Conservation (phyloP, 2,888 invertebrate species). For the Arctia plantaginis region DNA sequence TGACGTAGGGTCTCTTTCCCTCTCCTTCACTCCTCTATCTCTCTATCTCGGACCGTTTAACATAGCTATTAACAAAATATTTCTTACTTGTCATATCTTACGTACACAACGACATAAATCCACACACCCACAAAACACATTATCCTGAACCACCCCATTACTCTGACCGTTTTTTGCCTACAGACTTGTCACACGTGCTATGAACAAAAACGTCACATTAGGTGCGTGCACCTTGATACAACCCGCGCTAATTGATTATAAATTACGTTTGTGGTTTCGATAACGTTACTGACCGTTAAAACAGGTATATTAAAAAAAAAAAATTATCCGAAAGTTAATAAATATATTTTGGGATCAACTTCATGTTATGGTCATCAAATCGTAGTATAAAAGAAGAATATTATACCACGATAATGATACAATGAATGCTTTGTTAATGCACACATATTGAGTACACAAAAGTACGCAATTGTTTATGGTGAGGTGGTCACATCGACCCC, state of each 20-base stretch:
- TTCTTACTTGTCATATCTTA: background rate
- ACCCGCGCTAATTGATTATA: slow-evolving; percentile 68
- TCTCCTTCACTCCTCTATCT: background rate
- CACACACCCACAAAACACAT: slow-evolving; percentile 13
- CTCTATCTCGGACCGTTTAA: background rate
- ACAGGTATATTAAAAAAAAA: background rate
- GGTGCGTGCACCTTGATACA: slow-evolving; percentile 57
- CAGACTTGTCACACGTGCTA: slow-evolving; percentile 52
- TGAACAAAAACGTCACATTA: slow-evolving; percentile 55
- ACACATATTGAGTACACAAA: no score
- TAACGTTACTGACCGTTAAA: background rate
- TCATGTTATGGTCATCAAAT: no score
- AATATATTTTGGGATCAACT: background rate
- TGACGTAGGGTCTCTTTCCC: background rate
- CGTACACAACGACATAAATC: background rate
- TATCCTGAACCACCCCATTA: slow-evolving; percentile 22
- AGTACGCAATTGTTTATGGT: no score
- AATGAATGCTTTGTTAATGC: no score
- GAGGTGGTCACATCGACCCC: no score
- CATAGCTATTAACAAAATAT: background rate
- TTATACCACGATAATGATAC: no score
- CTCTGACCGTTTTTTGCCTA: slow-evolving; percentile 45
- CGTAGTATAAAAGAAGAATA: no score
- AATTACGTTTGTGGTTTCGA: slow-evolving; percentile 47
- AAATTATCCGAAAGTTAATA: background rate